phyloP scores from a whole-genome alignment of 2,113 vertebrate species.

The Gadus chalcogrammus region DNA sequence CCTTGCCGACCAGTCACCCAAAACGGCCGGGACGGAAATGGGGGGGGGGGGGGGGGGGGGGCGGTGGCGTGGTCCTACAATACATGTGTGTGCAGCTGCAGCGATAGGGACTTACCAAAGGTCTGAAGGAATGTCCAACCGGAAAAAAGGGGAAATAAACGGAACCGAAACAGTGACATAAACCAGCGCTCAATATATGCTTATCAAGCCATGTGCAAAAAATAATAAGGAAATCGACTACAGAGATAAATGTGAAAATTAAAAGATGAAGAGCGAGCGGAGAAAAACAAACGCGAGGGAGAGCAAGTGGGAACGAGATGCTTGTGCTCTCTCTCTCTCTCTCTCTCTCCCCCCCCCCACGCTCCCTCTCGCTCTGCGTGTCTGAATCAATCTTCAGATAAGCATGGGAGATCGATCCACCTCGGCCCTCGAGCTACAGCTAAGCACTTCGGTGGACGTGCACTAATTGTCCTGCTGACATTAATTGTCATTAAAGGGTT shows the following conservation, averaged over 20 bases:
- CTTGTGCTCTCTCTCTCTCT: too few species aligned
- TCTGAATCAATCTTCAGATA: slow-evolving; percentile 72
- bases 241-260: too few species aligned
- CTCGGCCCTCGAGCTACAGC: slow-evolving; percentile 49
- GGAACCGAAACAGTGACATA: too few species aligned
- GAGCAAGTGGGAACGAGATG: slow-evolving; percentile 30
- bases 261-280: not conserved
- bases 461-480: slow-evolving; percentile 76
- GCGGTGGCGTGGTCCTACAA: not conserved
- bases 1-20: slow-evolving; percentile 37
- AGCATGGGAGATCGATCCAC: slow-evolving; percentile 68
- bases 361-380: slow-evolving; percentile 14
- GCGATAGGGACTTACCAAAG: slow-evolving; percentile 27
- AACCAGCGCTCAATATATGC: too few species aligned
- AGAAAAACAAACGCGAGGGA: slow-evolving; percentile 24
- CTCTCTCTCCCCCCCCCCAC: not conserved
- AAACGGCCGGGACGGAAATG: slow-evolving; percentile 35
- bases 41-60: not conserved
- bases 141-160: too few species aligned
- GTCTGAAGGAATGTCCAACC: too few species aligned
- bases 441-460: slow-evolving; percentile 63
- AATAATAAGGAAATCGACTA: too few species aligned
- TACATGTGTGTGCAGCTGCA: slow-evolving; percentile 42
- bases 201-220: too few species aligned
- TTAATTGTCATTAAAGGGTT: slow-evolving; percentile 77